These are phyloP conservation scores for Ophion ventricosus DNA, from an alignment of 2,888 invertebrate species.

Conservation along the genomic window DNA sequence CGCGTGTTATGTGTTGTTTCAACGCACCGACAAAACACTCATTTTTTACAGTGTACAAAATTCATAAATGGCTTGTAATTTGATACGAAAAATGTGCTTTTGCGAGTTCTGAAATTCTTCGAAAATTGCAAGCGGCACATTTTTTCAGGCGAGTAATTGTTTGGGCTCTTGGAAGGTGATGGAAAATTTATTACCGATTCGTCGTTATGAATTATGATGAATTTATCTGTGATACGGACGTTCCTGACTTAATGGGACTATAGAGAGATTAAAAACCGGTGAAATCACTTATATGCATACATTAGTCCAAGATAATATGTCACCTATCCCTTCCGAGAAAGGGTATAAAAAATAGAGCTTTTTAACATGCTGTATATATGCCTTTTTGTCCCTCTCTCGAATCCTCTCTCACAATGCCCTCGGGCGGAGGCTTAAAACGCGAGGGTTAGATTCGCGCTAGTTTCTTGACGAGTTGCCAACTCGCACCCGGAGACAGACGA, in stretches of 20 bases:
- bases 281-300: not conserved
- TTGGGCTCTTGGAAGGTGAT: not conserved
- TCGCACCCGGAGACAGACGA: slow-evolving; percentile 75
- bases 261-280: not conserved
- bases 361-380: slow-evolving; percentile 43
- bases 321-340: slow-evolving; percentile 7
- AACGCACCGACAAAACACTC: no score
- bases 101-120: no score
- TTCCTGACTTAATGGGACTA: not conserved
- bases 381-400: slow-evolving; percentile 14
- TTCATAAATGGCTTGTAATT: no score
- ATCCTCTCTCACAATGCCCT: slow-evolving; percentile 68
- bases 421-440: slow-evolving; percentile 59
- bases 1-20: no score
- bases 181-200: not conserved
- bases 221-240: not conserved
- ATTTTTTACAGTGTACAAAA: no score
- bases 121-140: no score
- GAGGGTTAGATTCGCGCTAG: slow-evolving; percentile 81
- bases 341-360: slow-evolving; percentile 44
- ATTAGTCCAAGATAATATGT: slow-evolving; percentile 22
- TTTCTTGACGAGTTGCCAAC: slow-evolving; percentile 83
- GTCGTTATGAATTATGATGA: not conserved
- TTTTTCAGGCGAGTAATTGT: not conserved
- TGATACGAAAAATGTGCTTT: no score